Percentiles rank a stretch among this genome's conserved stretches.
Conservation (phyloP, 2,888 invertebrate species). For the Selenia dentaria region DNA sequence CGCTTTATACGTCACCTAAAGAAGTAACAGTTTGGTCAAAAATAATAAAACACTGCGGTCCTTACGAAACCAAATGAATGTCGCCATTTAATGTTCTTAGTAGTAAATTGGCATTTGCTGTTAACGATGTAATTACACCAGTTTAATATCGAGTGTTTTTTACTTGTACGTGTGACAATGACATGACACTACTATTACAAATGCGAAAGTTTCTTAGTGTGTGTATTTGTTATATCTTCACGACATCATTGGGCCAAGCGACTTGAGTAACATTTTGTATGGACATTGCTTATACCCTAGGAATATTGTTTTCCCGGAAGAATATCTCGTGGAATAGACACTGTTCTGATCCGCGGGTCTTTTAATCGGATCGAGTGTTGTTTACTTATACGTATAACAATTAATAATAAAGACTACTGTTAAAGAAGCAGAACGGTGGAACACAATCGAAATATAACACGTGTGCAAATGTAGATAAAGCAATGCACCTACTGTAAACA, state of each 20-base stretch:
- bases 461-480: conserved; percentile 36
- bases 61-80: conserved; percentile 13
- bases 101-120: conserved; percentile 7
- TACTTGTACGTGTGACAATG: neutral
- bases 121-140: conserved; percentile 2
- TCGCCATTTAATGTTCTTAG: conserved; percentile 2
- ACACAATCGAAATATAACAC: conserved; percentile 35
- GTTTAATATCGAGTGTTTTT: conserved; percentile 7
- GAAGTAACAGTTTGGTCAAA: neutral
- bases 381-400: neutral
- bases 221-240: no score
- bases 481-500: conserved; percentile 26
- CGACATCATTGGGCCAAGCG: no score
- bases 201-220: no score
- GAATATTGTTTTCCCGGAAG: no score
- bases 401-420: conserved; percentile 11
- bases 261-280: no score
- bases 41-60: conserved; percentile 5
- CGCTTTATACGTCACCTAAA: no score
- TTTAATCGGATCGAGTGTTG: conserved; percentile 5
- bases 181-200: no score
- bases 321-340: no score
- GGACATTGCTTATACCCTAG: no score
- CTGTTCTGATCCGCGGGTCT: no score
- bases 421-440: conserved; percentile 13